Evolutionary conservation across 2,888 invertebrate species (phyloP).

Genomic region (Papilio elwesi): DNA sequence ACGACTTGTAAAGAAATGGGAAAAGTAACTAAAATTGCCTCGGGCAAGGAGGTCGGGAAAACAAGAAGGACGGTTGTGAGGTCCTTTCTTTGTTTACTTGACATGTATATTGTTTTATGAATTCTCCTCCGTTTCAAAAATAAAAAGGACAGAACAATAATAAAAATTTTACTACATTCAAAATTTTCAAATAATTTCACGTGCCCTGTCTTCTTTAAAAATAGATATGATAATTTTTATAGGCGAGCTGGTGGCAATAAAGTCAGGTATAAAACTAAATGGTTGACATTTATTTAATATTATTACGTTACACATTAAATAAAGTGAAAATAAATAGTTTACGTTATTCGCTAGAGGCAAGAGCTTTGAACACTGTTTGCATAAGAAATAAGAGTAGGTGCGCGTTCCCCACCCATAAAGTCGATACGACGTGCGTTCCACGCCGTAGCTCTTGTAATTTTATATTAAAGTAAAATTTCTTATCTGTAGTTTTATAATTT

Average conservation of each 20-base stretch:
- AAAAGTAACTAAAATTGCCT: neutral
- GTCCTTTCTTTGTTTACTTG: neutral
- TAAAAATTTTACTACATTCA: no score
- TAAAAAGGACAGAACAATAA: no score
- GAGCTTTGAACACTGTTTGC: constrained; percentile 16
- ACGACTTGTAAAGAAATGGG: neutral
- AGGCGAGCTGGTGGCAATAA: no score
- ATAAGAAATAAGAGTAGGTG: constrained; percentile 13
- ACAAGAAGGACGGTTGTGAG: no score
- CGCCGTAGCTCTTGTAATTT: neutral
- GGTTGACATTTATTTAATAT: no score
- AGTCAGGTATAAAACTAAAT: no score
- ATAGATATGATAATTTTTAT: no score
- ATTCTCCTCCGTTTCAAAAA: neutral
- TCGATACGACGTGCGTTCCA: neutral
- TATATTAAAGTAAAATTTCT: no score
- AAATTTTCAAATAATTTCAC: no score
- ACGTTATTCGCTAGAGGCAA: neutral
- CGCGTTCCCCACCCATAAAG: neutral
- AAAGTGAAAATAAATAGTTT: constrained; percentile 1
- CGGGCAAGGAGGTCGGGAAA: neutral
- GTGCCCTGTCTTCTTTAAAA: no score
- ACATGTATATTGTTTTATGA: neutral
- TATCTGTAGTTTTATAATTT: no score
- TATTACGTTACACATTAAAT: neutral